phyloP scores from a whole-genome alignment of 2,888 invertebrate genomes.

The Archips xylosteana region DNA sequence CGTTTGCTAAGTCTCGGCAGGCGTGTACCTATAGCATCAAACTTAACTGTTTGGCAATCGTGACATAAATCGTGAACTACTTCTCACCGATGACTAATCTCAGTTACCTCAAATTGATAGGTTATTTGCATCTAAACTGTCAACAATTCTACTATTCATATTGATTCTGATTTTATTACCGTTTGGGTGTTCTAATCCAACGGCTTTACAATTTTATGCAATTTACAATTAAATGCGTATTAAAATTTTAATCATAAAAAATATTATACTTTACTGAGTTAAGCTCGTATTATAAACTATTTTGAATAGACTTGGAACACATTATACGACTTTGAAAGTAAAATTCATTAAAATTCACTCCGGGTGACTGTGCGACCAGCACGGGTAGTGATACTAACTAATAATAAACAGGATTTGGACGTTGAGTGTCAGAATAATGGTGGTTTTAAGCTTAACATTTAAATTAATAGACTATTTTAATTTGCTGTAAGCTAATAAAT shows the following conservation, averaged over 20 bases:
- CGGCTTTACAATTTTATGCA: slow-evolving; percentile 43
- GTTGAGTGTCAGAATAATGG: slow-evolving; percentile 63
- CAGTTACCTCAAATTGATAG: slow-evolving; percentile 17
- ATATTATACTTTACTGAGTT: slow-evolving; percentile 59
- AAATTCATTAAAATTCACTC: slow-evolving; percentile 72
- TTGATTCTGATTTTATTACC: slow-evolving; percentile 42
- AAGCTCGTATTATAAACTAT: slow-evolving; percentile 54
- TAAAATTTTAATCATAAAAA: slow-evolving; percentile 63
- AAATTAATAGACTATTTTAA: slow-evolving; percentile 72
- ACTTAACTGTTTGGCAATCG: slow-evolving; percentile 14
- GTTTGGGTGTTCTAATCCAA: slow-evolving; percentile 49
- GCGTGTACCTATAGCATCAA: neutral
- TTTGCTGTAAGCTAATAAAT: slow-evolving; percentile 75
- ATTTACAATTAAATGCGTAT: slow-evolving; percentile 56
- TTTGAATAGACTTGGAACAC: slow-evolving; percentile 46
- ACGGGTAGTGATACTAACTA: slow-evolving; percentile 52
- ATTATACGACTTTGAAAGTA: slow-evolving; percentile 52
- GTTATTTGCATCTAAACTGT: slow-evolving; percentile 30
- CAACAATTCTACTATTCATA: slow-evolving; percentile 36
- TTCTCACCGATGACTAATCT: slow-evolving; percentile 14
- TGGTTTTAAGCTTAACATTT: slow-evolving; percentile 62
- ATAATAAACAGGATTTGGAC: slow-evolving; percentile 73
- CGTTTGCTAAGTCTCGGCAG: no score
- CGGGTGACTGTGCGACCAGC: slow-evolving; percentile 62
- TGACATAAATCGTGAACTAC: slow-evolving; percentile 15